A percentile compares a stretch with the other conserved stretches of the same genome.
Conservation (phyloP, 2,888 invertebrate species). For the Laothoe populi region DNA sequence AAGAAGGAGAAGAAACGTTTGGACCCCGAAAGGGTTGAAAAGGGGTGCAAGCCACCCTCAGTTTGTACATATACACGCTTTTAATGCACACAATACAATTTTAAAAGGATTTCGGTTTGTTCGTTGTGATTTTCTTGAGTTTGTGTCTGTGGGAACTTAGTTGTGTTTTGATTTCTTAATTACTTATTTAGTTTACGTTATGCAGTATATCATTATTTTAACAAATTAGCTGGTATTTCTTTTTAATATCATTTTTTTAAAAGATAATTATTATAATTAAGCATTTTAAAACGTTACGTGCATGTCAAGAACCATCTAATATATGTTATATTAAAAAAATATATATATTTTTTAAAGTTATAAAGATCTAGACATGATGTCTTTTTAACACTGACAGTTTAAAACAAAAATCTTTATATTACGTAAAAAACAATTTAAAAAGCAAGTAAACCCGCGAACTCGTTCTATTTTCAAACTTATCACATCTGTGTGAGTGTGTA, state of each 20-base stretch:
- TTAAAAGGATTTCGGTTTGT: constrained; percentile 49
- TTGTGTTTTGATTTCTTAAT: background rate
- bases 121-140: constrained; percentile 40
- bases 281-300: too few species aligned
- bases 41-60: constrained; percentile 74
- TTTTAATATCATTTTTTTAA: too few species aligned
- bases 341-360: too few species aligned
- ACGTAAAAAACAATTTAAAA: constrained; percentile 8
- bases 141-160: background rate
- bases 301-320: too few species aligned
- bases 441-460: constrained; percentile 37
- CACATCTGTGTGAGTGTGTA: constrained; percentile 38
- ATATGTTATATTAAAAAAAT: too few species aligned
- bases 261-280: too few species aligned
- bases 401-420: background rate
- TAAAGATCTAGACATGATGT: background rate
- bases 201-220: too few species aligned
- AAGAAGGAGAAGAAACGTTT: constrained; percentile 83
- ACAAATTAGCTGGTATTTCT: too few species aligned
- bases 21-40: constrained; percentile 82
- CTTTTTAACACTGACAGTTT: background rate
- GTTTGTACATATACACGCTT: constrained; percentile 62
- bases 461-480: constrained; percentile 32
- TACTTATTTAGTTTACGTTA: background rate
- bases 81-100: constrained; percentile 51